Evolutionary conservation across 2,888 invertebrate genomes (phyloP).

Genomic region (Scaptomyza tumidula): DNA sequence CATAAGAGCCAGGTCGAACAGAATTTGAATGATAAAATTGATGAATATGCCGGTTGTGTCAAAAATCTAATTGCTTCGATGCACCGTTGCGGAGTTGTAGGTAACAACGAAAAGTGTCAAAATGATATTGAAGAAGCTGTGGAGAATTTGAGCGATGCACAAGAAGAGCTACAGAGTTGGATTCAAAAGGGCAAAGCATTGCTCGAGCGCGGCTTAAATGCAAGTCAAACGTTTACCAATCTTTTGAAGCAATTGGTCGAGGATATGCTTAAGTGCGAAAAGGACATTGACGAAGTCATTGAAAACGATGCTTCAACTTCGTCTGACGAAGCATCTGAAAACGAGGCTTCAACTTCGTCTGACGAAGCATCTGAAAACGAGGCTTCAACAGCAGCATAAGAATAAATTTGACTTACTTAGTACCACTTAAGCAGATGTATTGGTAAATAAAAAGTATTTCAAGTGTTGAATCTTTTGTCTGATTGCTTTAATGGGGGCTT

Average conservation of each 20-base stretch:
- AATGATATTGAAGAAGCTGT: neutral
- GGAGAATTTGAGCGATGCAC: neutral
- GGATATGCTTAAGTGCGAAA: slow-evolving; percentile 13
- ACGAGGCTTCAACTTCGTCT: neutral
- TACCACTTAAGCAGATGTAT: neutral
- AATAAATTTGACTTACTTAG: too few relatives aligned
- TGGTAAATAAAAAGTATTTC: neutral
- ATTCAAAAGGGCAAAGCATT: slow-evolving; percentile 1
- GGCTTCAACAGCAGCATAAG: neutral
- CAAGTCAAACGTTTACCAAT: neutral
- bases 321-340: neutral
- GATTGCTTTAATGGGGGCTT: neutral
- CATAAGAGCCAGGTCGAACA: slow-evolving; percentile 1
- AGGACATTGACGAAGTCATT: slow-evolving; percentile 14
- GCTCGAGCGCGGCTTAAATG: neutral
- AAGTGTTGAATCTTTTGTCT: neutral
- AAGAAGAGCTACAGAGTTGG: neutral
- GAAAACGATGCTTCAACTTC: neutral
- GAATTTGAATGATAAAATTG: neutral
- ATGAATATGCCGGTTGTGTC: neutral
- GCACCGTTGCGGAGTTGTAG: neutral
- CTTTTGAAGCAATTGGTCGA: neutral
- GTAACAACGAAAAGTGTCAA: neutral
- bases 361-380: neutral
- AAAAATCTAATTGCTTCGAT: neutral